Percentiles rank a stretch among this genome's conserved stretches.
Conservation (phyloP, 2,888 invertebrate species). For the Rhodophaea formosa region DNA sequence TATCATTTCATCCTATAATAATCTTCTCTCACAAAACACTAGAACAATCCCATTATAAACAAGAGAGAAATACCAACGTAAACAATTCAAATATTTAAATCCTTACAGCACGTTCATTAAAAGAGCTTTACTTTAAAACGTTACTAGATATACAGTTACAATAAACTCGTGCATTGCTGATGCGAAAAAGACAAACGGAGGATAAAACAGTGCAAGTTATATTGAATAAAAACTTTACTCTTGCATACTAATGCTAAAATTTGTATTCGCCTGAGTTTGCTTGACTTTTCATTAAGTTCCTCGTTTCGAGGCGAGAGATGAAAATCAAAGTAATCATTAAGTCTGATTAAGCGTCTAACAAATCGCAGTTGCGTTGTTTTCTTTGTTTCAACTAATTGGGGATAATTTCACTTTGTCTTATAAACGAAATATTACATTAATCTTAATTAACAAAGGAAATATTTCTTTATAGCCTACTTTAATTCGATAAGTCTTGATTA, state of each 20-base stretch:
- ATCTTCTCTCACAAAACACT: too few species aligned
- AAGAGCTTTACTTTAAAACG: background rate
- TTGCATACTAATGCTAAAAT: conserved; percentile 78
- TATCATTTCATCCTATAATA: too few species aligned
- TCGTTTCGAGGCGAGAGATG: conserved; percentile 67
- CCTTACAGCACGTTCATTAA: background rate
- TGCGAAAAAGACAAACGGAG: conserved; percentile 66
- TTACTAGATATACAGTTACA: conserved; percentile 34
- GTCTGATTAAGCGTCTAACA: conserved; percentile 64
- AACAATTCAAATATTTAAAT: background rate
- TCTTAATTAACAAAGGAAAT: conserved; percentile 26
- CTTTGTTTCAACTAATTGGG: conserved; percentile 50
- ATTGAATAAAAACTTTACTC: conserved; percentile 78
- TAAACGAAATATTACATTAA: conserved; percentile 28
- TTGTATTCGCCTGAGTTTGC: conserved; percentile 76
- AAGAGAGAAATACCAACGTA: background rate
- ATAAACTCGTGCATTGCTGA: conserved; percentile 60
- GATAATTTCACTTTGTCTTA: conserved; percentile 39
- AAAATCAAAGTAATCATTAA: conserved; percentile 76
- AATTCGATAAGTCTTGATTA: background rate
- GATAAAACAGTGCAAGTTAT: conserved; percentile 74
- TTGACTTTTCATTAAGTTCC: conserved; percentile 78
- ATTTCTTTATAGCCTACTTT: conserved; percentile 17
- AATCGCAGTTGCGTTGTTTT: conserved; percentile 52
- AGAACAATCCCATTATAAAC: background rate